These are phyloP conservation scores for Sebastes kiyomatsui DNA, from an alignment of 2,797 vertebrate species.

Conservation along the genomic window DNA sequence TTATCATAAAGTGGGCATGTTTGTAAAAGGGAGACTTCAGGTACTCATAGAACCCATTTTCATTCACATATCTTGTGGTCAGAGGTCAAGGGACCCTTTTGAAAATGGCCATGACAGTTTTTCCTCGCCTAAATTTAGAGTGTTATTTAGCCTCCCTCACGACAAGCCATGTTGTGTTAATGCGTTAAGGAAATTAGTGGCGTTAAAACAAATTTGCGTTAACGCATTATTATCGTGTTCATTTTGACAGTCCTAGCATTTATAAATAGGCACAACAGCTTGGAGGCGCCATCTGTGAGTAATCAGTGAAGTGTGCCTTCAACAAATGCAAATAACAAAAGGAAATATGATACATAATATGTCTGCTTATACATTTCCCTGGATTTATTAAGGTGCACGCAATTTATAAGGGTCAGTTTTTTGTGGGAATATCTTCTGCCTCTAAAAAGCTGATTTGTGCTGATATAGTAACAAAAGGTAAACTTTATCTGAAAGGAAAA, in stretches of 20 bases:
- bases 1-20: neutral
- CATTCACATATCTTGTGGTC: neutral
- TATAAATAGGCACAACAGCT: neutral
- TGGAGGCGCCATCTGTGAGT: neutral
- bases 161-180: too few relatives aligned
- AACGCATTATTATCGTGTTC: rapidly evolving
- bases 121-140: too few relatives aligned
- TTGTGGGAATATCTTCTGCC: neutral
- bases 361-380: neutral
- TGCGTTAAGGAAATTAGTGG: too few relatives aligned
- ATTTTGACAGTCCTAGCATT: neutral
- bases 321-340: slow-evolving; percentile 5
- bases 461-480: neutral
- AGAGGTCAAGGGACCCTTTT: neutral
- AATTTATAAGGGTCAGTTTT: neutral
- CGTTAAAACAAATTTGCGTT: too few relatives aligned
- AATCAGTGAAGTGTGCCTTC: slow-evolving; percentile 8
- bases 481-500: neutral
- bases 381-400: neutral
- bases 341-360: neutral
- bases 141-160: too few relatives aligned
- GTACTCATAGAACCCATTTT: neutral
- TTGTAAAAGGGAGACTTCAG: neutral
- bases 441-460: neutral
- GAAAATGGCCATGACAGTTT: too few relatives aligned